phyloP scores from a whole-genome alignment of 2,113 vertebrate genomes.

The Delphinapterus leucas region DNA sequence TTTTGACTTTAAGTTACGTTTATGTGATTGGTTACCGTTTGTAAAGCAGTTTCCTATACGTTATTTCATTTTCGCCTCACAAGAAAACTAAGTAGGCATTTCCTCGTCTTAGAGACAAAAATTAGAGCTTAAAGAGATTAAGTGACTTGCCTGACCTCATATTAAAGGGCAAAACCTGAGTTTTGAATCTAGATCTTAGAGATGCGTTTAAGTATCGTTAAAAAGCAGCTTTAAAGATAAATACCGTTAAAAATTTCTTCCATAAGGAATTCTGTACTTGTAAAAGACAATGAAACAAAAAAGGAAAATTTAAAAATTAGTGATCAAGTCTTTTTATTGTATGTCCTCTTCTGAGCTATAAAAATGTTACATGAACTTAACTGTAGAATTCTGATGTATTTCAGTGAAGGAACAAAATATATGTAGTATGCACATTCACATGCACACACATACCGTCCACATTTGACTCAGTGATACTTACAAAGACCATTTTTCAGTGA shows the following conservation, averaged over 20 bases:
- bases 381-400: background rate
- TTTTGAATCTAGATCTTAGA: background rate
- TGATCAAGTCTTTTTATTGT: background rate
- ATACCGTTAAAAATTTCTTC: background rate
- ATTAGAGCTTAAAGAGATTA: background rate
- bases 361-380: background rate
- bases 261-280: background rate
- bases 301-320: background rate
- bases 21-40: background rate
- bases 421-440: background rate
- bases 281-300: background rate
- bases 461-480: background rate
- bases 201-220: background rate
- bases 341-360: background rate
- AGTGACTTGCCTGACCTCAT: background rate
- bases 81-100: background rate
- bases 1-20: background rate
- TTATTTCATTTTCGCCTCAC: background rate
- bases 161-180: background rate
- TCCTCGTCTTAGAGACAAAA: background rate
- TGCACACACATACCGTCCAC: accelerated
- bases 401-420: background rate
- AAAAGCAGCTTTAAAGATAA: background rate
- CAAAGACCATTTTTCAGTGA: background rate
- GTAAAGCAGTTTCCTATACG: background rate